Evolutionary conservation across 2,113 vertebrate genomes (phyloP).

Genomic region (Suricata suricatta): DNA sequence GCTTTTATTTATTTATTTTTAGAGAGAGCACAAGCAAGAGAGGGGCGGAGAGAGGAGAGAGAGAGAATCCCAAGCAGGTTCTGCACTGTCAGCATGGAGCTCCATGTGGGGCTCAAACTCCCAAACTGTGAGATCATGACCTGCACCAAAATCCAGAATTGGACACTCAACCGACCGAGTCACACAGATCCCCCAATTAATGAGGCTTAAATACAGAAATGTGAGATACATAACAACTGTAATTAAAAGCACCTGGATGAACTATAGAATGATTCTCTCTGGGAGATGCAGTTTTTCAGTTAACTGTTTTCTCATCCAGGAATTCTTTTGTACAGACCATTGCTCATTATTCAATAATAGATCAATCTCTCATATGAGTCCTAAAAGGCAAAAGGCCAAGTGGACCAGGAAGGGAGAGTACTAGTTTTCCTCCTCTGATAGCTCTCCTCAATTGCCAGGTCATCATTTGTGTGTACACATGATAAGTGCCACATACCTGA

Average conservation of each 20-base stretch:
- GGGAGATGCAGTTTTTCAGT: not conserved
- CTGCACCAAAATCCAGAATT: no score
- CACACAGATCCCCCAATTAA: no score
- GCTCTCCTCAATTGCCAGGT: not conserved
- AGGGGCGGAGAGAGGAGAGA: no score
- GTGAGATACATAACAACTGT: not conserved
- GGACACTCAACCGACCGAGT: no score
- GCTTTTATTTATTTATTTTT: no score
- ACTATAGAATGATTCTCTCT: not conserved
- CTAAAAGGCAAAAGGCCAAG: not conserved
- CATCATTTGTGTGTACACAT: no score
- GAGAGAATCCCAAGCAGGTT: no score
- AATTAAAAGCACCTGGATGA: not conserved
- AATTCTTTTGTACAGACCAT: not conserved
- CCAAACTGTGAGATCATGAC: no score
- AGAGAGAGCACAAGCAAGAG: no score
- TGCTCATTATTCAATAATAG: not conserved
- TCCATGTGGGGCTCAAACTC: no score
- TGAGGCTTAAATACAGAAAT: not conserved
- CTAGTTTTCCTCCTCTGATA: not conserved
- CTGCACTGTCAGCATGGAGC: no score
- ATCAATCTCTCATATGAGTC: not conserved
- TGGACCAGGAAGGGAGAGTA: not conserved
- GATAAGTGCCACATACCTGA: not conserved
- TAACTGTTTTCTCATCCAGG: not conserved